phyloP scores from a whole-genome alignment of 2,113 vertebrate species.

The Australoheros scitulus region DNA sequence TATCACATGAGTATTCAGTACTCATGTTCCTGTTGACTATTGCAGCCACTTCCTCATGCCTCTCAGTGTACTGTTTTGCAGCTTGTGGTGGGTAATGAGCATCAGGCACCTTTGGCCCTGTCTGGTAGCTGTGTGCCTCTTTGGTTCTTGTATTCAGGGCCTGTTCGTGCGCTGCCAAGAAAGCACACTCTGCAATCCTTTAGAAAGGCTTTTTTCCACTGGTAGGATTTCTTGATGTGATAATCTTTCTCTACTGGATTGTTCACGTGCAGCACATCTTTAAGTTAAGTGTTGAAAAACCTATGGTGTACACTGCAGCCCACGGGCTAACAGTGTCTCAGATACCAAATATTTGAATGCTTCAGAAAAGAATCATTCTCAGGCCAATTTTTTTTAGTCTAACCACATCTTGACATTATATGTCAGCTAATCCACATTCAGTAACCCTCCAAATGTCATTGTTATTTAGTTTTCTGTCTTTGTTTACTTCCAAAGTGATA shows the following conservation, averaged over 20 bases:
- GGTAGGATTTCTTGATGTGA: not conserved
- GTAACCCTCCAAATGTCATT: not conserved
- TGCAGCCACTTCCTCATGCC: not conserved
- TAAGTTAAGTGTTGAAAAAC: no score
- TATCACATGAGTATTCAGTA: not conserved
- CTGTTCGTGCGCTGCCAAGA: not conserved
- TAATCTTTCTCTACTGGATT: not conserved
- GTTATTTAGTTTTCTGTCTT: not conserved
- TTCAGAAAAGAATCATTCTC: no score
- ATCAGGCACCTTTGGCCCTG: not conserved
- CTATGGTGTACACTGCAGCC: no score
- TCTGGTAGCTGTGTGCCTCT: not conserved
- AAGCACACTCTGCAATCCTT: not conserved
- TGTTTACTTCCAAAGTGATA: not conserved
- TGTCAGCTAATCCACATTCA: not conserved
- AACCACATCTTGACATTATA: not conserved
- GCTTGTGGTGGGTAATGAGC: slow-evolving; percentile 1
- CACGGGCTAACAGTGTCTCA: no score
- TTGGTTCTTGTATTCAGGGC: not conserved
- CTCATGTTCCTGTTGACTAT: not conserved
- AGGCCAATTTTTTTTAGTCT: not conserved
- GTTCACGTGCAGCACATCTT: no score
- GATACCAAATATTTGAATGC: no score
- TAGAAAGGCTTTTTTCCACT: not conserved
- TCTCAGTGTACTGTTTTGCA: not conserved